Evolutionary conservation across 2,888 invertebrate genomes (phyloP), one percentile per base, ranked within the genome.

Genomic region (Apeira syringaria): DNA sequence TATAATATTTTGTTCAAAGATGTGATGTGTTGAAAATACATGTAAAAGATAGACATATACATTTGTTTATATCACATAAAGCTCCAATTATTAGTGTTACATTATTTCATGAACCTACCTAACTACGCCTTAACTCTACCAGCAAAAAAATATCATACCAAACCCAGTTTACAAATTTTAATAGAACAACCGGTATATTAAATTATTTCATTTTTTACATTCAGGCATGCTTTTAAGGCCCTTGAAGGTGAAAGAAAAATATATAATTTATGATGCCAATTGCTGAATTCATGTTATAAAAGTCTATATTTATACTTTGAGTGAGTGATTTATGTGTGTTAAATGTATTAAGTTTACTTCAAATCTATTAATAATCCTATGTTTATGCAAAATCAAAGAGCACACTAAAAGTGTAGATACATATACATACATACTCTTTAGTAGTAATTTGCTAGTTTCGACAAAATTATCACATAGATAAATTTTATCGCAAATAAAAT

Each of bases 391-490:
- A 49, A 53, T 44, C 42, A 43, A 53, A 50, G 47, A 47, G 56
- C 52, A 42, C 32, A 42, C 32, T 9, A 24, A 42, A 28, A 48
- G 32, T 48, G 44, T 46, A 50, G 9, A 7, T 5, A 5, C 6
- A 17, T 2, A 6, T 17, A 5, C 17, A 17, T 17, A 17, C 17
- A 17, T 2, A 20, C 40, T 34, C 44, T 35, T 45, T 43, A 49
- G 44, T 53, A 44, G 37, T 43, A 46, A 56, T 57, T 47, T 48
- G 55, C 59, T 56, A 50, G 42, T 50, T 36, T 55, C 39, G 53
- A 63, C 55, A 46, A 47, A 53, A 28, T 44, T 62, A 59, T 63
- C 59, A 63, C 53, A 61, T 51, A 2, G 2, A 5, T 57, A 27
- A 34, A 52, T 56, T 50, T 54, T 57, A 55, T 49, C 45, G 53